Conservation (phyloP, 2,113 vertebrate species). For the Thomomys bottae region DNA sequence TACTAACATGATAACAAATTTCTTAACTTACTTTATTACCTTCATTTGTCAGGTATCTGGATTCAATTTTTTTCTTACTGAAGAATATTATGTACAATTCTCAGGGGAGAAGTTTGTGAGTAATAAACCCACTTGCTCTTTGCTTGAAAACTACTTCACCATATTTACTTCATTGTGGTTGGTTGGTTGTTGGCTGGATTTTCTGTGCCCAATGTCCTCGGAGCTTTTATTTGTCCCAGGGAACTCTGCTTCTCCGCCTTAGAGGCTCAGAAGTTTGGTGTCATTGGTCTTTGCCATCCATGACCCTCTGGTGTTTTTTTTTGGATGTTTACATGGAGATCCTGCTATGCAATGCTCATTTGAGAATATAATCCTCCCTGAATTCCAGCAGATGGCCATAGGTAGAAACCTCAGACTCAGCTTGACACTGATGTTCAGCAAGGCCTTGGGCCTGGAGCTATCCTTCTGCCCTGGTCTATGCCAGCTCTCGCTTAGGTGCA, state of each 20-base stretch:
- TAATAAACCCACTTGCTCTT: neutral
- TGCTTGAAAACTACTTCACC: neutral
- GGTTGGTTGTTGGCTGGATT: no score
- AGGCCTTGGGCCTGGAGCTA: no score
- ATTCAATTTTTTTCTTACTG: neutral
- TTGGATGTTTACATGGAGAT: neutral
- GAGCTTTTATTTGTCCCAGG: neutral
- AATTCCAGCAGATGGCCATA: neutral
- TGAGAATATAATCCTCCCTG: neutral
- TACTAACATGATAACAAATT: neutral
- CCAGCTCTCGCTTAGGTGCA: neutral
- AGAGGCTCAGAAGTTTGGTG: neutral
- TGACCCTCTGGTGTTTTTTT: neutral
- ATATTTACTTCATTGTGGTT: neutral
- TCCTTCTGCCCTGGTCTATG: neutral
- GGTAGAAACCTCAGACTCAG: neutral
- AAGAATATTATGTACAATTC: conserved; percentile 17
- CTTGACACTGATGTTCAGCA: neutral
- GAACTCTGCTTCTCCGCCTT: neutral
- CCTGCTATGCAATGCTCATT: neutral
- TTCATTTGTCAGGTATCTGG: neutral
- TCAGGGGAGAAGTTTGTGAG: neutral
- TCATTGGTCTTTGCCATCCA: neutral
- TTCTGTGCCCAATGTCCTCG: neutral
- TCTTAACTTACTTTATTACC: neutral